phyloP scores from a whole-genome alignment of 2,113 vertebrate genomes.

The Saguinus imperator region DNA sequence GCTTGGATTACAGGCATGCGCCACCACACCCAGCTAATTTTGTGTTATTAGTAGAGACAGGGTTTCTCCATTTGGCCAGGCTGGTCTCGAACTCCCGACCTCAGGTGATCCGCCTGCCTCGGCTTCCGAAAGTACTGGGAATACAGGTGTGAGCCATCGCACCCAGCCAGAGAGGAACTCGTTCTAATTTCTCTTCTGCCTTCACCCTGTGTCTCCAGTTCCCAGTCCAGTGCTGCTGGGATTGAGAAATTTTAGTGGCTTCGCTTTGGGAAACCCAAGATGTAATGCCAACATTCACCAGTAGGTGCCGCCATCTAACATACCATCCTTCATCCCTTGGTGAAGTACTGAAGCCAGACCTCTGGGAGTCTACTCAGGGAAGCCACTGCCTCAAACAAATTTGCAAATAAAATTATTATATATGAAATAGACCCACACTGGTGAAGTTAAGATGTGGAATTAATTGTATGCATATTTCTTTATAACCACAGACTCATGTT shows the following conservation, averaged over 20 bases:
- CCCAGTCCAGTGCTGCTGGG: not conserved
- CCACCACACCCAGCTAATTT: no score
- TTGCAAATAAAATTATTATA: not conserved
- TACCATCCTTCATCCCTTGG: conserved; percentile 53
- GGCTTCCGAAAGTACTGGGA: no score
- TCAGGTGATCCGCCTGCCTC: no score
- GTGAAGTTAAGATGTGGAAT: not conserved
- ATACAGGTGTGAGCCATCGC: no score
- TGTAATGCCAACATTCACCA: conserved; percentile 52
- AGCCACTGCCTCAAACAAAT: not conserved
- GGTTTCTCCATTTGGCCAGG: no score
- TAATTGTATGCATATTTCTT: conserved; percentile 8
- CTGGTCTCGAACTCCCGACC: no score
- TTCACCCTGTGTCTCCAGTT: not conserved
- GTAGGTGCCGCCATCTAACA: conserved; percentile 76
- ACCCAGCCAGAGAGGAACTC: not conserved
- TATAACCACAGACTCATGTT: not conserved
- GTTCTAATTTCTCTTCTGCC: not conserved
- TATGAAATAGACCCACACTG: not conserved
- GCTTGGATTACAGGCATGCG: no score
- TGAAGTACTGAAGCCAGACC: not conserved
- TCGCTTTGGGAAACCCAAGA: not conserved
- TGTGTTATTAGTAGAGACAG: no score
- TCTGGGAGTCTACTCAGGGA: not conserved
- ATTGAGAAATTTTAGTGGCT: not conserved